Conservation (phyloP, 2,113 vertebrate species). For the Tretioscincus oriximinensis region DNA sequence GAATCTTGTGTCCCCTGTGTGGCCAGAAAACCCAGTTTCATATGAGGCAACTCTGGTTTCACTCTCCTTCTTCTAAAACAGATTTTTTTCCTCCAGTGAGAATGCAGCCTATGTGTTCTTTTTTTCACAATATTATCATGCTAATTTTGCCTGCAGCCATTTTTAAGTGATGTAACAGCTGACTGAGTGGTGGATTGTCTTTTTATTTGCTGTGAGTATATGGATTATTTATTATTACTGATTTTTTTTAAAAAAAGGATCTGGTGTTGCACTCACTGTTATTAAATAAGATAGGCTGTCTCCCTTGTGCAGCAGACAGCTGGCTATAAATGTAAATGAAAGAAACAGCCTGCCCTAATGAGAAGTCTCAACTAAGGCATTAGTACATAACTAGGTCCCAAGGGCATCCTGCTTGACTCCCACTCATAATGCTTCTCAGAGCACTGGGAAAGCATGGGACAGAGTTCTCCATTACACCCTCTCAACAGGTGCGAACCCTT, state of each 20-base stretch:
- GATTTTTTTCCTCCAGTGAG: too few relatives aligned
- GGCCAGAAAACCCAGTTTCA: too few relatives aligned
- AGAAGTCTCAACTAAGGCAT: background rate
- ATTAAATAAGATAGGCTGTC: background rate
- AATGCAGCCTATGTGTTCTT: background rate
- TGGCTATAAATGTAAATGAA: conserved; percentile 2
- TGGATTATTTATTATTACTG: background rate
- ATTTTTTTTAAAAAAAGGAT: background rate
- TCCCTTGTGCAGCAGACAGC: background rate
- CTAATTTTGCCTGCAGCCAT: background rate
- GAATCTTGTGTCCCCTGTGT: too few relatives aligned
- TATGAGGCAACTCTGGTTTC: too few relatives aligned
- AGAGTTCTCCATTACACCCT: background rate
- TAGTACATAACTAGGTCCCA: background rate
- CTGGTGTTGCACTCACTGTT: background rate
- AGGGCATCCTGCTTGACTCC: background rate
- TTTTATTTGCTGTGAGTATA: background rate
- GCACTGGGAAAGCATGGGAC: background rate
- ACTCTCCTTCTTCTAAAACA: too few relatives aligned
- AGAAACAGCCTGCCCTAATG: background rate
- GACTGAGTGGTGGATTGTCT: background rate
- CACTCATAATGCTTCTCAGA: background rate
- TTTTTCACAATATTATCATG: background rate
- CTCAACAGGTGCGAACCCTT: background rate
- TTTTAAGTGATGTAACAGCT: background rate